Base-by-base conservation (phyloP, 2,113 vertebrate genomes). In the Cariama cristata region DNA sequence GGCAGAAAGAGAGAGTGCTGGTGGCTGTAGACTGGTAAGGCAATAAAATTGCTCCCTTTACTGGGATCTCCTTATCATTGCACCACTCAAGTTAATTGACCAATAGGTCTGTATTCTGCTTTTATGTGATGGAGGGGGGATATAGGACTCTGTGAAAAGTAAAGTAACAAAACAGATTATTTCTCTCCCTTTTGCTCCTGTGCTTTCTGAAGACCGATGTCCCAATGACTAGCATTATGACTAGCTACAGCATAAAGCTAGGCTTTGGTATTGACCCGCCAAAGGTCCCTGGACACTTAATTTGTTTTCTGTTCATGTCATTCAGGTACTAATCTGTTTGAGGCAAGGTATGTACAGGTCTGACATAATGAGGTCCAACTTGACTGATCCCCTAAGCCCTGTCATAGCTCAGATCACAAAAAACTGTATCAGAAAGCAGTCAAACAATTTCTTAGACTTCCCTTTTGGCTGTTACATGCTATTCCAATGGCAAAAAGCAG, bases 211-310 rank as follows among this genome's bases (percentile, higher is more conserved):
- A 79, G 35, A 90, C 12, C 14, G 47, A 2, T 49, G 45, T 68
- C 50, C 42, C 44, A 60, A 3, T 44, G 23, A 63, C 32, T 14
- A 56, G 18, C 28, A 47, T 69, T 49, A 66, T 45, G 22, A 74
- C 3, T 50, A 66, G 42, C 30, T 85, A 22, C 3, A 24, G 35
- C 62, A 79, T 58, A 64, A 75, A 85, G 8, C 27, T 72, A 42
- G 8, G 24, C 21, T 88, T 30, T 45, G 14, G 5, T 73, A 55
- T 49, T 0, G 0, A 56, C 20, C 7, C 24, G 53, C 19, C 4
- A 24, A 32, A 79, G 6, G 47, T 85, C 52, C 12, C 22, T 73
- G 45, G 35, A 83, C 11, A 40, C 8, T 53, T 86, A 0, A 53
- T 58, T 87, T 63, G 9, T 49, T 56, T 87, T 89, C 60, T 77